These are phyloP conservation scores for Palythoa grandiflora DNA, from an alignment of 92 coral and sea anemone species.

Conservation along the genomic window DNA sequence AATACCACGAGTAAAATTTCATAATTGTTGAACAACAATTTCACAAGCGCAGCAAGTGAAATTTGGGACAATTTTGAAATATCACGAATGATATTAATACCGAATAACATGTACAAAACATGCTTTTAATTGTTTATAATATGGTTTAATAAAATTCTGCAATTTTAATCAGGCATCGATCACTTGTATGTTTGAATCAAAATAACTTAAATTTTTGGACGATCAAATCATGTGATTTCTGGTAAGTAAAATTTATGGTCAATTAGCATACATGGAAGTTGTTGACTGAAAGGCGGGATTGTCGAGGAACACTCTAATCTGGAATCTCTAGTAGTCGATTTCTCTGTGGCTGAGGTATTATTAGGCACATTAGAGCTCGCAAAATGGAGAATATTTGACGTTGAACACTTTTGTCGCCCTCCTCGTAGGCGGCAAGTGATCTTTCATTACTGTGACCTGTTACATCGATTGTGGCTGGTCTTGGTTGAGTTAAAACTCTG, in stretches of 20 bases:
- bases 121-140: no score
- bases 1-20: no score
- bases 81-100: no score
- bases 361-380: neutral
- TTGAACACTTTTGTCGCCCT: conserved; percentile 51
- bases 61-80: no score
- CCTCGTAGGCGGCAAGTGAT: conserved; percentile 55
- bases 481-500: conserved; percentile 38
- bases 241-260: conserved; percentile 10
- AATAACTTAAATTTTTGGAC: no score
- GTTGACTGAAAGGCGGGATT: conserved; percentile 37
- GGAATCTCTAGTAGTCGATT: neutral
- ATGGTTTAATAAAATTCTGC: no score
- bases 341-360: neutral
- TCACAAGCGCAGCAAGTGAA: no score
- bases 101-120: no score
- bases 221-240: no score
- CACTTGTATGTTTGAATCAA: no score
- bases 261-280: conserved; percentile 53
- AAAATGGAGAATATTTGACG: conserved; percentile 48
- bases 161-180: no score
- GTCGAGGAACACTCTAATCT: neutral
- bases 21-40: no score
- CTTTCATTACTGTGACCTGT: conserved; percentile 42
- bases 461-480: conserved; percentile 13